phyloP scores from a whole-genome alignment of 1,140 invertebrate genomes.

The Drosophila oshimai region DNA sequence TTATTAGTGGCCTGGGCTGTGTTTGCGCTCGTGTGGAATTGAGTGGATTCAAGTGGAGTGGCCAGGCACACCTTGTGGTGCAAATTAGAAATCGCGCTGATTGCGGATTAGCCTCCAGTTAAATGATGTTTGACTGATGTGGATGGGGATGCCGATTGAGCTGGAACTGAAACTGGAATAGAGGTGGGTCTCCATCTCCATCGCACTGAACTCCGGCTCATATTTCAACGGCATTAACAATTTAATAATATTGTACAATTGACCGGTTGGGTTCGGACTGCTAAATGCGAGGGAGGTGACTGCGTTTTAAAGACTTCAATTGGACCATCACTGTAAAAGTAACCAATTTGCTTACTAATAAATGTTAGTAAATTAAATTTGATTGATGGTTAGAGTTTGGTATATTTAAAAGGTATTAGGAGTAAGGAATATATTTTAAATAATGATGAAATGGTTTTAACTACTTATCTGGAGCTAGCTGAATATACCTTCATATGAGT shows the following conservation, averaged over 20 bases:
- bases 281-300: background rate
- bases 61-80: constrained; percentile 64
- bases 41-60: constrained; percentile 38
- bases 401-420: no score
- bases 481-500: no score
- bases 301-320: background rate
- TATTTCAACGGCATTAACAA: constrained; percentile 28
- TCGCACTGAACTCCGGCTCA: constrained; percentile 6
- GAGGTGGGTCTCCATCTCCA: constrained; percentile 17
- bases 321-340: background rate
- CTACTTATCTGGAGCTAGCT: no score
- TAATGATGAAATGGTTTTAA: no score
- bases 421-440: no score
- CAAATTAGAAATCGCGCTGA: constrained; percentile 78
- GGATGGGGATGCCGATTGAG: constrained; percentile 13
- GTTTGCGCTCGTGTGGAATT: constrained; percentile 43
- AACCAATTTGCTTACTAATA: background rate
- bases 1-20: constrained; percentile 33
- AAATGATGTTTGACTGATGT: constrained; percentile 60
- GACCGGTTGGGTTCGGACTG: background rate
- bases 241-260: constrained; percentile 28
- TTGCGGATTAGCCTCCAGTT: constrained; percentile 72
- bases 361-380: no score
- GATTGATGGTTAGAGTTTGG: no score
- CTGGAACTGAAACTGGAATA: background rate